Percentiles rank a stretch among this genome's conserved stretches.
Conservation (phyloP, 1,140 invertebrate genomes). For the Druon quercuslanigerum region DNA sequence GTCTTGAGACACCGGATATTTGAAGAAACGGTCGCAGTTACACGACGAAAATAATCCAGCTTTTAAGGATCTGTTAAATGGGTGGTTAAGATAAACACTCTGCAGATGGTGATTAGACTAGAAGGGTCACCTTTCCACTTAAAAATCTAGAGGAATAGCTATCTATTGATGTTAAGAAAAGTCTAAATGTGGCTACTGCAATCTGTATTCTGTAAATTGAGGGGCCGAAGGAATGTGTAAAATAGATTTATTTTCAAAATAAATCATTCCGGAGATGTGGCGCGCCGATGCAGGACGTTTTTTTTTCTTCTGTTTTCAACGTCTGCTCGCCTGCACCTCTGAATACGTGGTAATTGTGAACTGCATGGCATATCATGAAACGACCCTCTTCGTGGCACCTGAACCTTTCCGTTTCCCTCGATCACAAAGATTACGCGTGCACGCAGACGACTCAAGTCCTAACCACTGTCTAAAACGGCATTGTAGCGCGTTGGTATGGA, state of each 20-base stretch:
- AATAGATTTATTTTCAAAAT: not conserved
- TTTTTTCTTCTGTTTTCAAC: not conserved
- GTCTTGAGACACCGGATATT: conserved; percentile 1
- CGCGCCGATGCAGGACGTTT: not conserved
- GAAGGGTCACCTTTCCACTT: conserved; percentile 9
- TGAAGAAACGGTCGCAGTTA: conserved; percentile 10
- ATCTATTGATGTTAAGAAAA: not conserved
- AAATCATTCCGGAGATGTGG: not conserved
- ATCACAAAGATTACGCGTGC: conserved; percentile 55
- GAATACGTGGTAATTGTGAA: conserved; percentile 27
- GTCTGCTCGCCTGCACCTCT: not conserved
- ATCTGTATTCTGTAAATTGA: not conserved
- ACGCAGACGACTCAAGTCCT: conserved; percentile 50
- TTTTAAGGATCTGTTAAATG: conserved; percentile 7
- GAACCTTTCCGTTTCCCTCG: conserved; percentile 48
- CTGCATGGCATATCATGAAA: conserved; percentile 24
- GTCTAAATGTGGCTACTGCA: not conserved
- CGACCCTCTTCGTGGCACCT: conserved; percentile 34
- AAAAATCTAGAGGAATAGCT: not conserved
- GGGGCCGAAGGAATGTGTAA: not conserved
- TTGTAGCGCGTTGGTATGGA: conserved; percentile 69
- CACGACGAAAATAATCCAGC: conserved; percentile 14
- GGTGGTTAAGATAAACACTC: not conserved
- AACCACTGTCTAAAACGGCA: conserved; percentile 65
- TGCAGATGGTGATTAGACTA: conserved; percentile 7